Conservation (phyloP, 2,797 vertebrate species). For the Gallirallus australis region DNA sequence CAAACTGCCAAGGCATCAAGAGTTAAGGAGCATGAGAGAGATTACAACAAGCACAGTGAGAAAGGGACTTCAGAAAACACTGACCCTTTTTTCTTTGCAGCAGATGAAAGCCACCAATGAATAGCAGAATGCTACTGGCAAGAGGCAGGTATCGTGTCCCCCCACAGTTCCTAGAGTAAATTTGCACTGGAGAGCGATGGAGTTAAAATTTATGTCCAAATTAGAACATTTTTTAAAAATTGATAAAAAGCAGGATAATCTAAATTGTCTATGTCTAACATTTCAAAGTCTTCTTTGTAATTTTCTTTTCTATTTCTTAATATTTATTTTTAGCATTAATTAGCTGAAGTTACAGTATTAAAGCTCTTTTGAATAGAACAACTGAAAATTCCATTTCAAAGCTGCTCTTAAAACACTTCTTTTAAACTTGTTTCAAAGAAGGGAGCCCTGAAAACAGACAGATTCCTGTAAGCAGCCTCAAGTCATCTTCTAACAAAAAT, state of each 20-base stretch:
- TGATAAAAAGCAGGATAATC: neutral
- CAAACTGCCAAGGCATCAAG: neutral
- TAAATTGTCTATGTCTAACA: neutral
- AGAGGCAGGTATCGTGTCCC: rapidly evolving
- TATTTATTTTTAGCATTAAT: neutral
- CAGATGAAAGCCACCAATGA: neutral
- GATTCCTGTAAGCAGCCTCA: neutral
- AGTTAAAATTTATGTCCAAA: neutral
- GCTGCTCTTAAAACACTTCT: neutral
- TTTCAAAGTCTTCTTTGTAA: neutral
- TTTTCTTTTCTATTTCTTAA: neutral
- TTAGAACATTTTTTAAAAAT: neutral
- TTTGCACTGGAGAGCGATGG: neutral
- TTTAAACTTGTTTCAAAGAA: neutral
- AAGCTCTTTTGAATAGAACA: neutral
- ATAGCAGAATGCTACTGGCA: neutral
- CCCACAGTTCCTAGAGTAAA: neutral
- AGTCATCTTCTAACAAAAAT: conserved; percentile 1
- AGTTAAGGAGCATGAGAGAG: neutral
- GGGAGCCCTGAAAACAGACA: neutral
- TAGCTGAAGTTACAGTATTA: neutral
- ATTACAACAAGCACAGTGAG: neutral
- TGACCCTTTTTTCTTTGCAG: neutral
- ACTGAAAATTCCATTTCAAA: neutral
- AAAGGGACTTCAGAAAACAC: neutral